Evolutionary conservation across 2,113 vertebrate genomes (phyloP).

Genomic region (Malurus elegans): DNA sequence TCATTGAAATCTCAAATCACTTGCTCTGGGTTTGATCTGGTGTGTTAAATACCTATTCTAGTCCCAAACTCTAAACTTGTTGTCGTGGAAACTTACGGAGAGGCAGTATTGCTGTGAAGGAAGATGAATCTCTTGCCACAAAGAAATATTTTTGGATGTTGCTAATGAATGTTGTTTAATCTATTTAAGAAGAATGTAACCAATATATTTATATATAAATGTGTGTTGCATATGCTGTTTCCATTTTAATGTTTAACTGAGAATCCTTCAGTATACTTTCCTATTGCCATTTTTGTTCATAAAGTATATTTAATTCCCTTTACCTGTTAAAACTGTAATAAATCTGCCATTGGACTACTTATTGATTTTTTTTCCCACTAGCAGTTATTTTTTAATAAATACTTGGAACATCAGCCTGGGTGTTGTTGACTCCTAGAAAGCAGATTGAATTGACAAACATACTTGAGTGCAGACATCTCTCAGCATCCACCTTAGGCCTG

Average conservation of each 20-base stretch:
- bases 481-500: not conserved
- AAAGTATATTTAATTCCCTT: not conserved
- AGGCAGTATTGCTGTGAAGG: not conserved
- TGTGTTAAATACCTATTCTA: not conserved
- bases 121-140: not conserved
- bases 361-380: not conserved
- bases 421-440: not conserved
- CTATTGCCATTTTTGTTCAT: conserved; percentile 22
- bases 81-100: not conserved
- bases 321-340: conserved; percentile 41
- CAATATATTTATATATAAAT: conserved; percentile 32
- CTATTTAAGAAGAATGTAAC: conserved; percentile 49
- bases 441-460: not conserved
- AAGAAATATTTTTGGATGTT: conserved; percentile 12
- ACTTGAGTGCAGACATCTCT: not conserved
- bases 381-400: conserved; percentile 37
- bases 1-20: not conserved
- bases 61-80: not conserved
- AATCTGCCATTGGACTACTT: conserved; percentile 3
- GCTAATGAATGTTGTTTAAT: conserved; percentile 32
- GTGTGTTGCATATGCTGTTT: not conserved
- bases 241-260: conserved; percentile 6
- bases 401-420: not conserved
- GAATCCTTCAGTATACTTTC: not conserved
- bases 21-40: not conserved